Base-by-base conservation (phyloP, 2,888 invertebrate genomes). In the Beris chalybata region DNA sequence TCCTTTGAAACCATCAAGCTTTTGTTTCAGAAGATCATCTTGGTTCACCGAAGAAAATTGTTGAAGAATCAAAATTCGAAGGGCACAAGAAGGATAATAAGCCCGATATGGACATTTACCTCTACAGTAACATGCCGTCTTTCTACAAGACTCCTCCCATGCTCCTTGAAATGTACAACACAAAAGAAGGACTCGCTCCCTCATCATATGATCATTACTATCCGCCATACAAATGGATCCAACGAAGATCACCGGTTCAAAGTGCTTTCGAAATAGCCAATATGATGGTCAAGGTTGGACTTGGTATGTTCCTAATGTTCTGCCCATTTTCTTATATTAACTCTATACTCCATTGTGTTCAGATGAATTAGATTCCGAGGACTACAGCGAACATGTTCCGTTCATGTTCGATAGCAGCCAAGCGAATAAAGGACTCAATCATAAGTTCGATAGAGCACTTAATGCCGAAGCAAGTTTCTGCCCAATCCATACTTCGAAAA, bases 231-330 rank as follows among this genome's bases (percentile, higher is more conserved):
- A 68, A 66, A 57, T 63, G 56, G 68, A 4, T 66, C 31, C 66
- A 68, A 50, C 15, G 52, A 43, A 64, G 63, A 38, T 48, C 61
- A 38, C 61, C 63, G 31, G 56, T 68, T n/a, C 66, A 68, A 52
- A 67, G 67, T 56, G 66, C 65, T 32, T 57, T 68, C 52, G 67
- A 70, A 61, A 59, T 70, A 22, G 63, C 67, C 29, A 69, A 69
- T 55, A 66, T 69, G 53, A 67, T 71, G 45, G 54, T 68, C 9
- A 70, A 69, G 29, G 65, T 68, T 43, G 68, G 65, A 29, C 50
- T 66, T 55, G 69, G 69, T 66, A 66, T 52, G 50, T 47, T 29
- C 15, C 1, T 4, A 47, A 15, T 15, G n/a, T 47, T 47, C 47
- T 38, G 38, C 38, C 38, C 9, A 22, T 22, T 22, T 22, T 22